phyloP scores from a whole-genome alignment of 2,113 vertebrate genomes.

The Trichechus manatus region DNA sequence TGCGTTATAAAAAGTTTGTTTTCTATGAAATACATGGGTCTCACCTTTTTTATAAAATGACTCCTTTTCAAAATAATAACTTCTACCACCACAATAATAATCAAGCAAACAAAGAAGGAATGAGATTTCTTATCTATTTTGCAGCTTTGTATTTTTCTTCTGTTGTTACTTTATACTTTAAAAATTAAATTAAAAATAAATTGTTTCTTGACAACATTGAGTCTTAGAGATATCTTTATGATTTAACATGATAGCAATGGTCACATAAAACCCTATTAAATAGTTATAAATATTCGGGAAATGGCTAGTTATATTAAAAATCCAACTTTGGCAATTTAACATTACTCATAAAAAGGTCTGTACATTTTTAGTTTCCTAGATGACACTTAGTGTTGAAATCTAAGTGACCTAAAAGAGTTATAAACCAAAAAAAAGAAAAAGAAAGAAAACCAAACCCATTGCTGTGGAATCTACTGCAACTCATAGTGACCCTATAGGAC shows the following conservation, averaged over 20 bases:
- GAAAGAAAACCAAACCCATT: too few species aligned
- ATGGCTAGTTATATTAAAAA: not conserved
- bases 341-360: not conserved
- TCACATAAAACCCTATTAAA: not conserved
- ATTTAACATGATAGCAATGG: not conserved
- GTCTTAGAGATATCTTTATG: not conserved
- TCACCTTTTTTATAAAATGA: not conserved
- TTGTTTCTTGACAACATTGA: not conserved
- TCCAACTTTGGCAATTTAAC: not conserved
- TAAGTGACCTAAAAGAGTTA: not conserved
- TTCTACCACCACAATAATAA: not conserved
- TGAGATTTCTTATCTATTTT: not conserved
- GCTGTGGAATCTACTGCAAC: not conserved
- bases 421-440: too few species aligned
- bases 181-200: not conserved
- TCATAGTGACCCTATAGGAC: too few species aligned
- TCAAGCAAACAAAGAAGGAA: not conserved
- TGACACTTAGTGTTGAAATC: not conserved
- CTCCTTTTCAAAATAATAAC: constrained; percentile 18
- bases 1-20: not conserved
- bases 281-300: not conserved
- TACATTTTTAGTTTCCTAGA: not conserved
- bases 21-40: not conserved
- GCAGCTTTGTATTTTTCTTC: not conserved
- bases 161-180: not conserved